These are phyloP conservation scores for Troides oblongomaculatus DNA, from an alignment of 2,888 invertebrate species.

Conservation along the genomic window DNA sequence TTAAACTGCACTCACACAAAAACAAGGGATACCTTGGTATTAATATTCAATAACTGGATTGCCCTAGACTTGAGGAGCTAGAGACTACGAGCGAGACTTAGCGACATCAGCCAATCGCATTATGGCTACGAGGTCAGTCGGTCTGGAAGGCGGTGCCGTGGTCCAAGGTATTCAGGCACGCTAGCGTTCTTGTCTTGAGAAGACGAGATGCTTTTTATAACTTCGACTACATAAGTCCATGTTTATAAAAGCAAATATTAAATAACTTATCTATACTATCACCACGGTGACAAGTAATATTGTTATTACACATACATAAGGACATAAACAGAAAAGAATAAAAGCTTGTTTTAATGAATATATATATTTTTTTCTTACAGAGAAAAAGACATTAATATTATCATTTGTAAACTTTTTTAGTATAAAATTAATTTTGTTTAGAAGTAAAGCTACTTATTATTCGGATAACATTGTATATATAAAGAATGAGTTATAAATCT, in stretches of 20 bases:
- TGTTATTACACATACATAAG: background rate
- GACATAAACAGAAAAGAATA: background rate
- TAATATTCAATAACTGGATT: conserved; percentile 28
- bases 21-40: conserved; percentile 16
- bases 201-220: conserved; percentile 15
- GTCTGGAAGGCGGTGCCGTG: conserved; percentile 33
- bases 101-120: conserved; percentile 34
- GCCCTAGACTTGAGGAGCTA: conserved; percentile 21
- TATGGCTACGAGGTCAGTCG: conserved; percentile 33
- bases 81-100: conserved; percentile 28
- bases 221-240: background rate
- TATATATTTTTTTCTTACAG: too few relatives aligned
- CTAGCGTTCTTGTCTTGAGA: conserved; percentile 5
- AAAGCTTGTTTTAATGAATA: background rate
- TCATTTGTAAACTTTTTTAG: too few relatives aligned
- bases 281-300: background rate
- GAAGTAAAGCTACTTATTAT: too few relatives aligned
- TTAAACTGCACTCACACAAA: conserved; percentile 9
- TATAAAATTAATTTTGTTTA: too few relatives aligned
- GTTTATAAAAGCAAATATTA: background rate
- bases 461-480: background rate
- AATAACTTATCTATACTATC: background rate
- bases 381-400: too few relatives aligned
- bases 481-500: too few relatives aligned
- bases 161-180: conserved; percentile 27